Evolutionary conservation across 2,113 vertebrate genomes (phyloP), one percentile per base, ranked within the genome.

Genomic region (Callopanchax toddi): DNA sequence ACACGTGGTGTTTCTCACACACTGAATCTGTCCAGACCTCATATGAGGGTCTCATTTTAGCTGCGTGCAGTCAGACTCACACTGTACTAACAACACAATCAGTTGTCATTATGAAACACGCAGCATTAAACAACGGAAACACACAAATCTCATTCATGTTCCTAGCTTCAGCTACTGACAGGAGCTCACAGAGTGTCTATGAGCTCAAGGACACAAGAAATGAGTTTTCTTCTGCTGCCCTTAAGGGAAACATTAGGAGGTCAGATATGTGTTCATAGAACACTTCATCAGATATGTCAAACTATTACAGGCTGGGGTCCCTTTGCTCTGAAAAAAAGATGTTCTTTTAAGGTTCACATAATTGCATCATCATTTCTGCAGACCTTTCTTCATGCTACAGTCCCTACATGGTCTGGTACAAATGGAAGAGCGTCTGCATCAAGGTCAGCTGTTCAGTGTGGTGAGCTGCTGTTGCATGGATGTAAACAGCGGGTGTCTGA

Each of bases 171-270:
- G 20, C 11, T n/a, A 15, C 7, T 13, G 55, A 7, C 6, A 58
- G 40, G 55, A 45, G 44, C 45, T 51, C 17, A 34, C 18, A 16
- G 11, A 40, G 49, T 59, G 11, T 6, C 50, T 53, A 18, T 36
- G 29, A 53, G 50, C 34, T 53, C 50, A 53, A 53, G 50, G 50
- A 53, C 50, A 52, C 50, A 34, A 53, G 50, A 53, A 53, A 34
- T 36, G 29, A 34, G 29, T 53, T 53, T 53, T 20, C n/a, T 11
- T 36, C 11, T 52, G n/a, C 50, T 15, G 36, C 13, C 50, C 50
- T 25, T 5, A 20, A 36, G 29, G 50, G 42, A 3, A 53, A 36
- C n/a, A 53, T 20, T n/a, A 20, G n/a, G 50, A 34, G 50, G 50
- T 53, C 34, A 18, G 16, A 17, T 23, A 39, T 22, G 13, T n/a